Evolutionary conservation across 2,113 vertebrate species (phyloP).

Genomic region (Etia nguti): DNA sequence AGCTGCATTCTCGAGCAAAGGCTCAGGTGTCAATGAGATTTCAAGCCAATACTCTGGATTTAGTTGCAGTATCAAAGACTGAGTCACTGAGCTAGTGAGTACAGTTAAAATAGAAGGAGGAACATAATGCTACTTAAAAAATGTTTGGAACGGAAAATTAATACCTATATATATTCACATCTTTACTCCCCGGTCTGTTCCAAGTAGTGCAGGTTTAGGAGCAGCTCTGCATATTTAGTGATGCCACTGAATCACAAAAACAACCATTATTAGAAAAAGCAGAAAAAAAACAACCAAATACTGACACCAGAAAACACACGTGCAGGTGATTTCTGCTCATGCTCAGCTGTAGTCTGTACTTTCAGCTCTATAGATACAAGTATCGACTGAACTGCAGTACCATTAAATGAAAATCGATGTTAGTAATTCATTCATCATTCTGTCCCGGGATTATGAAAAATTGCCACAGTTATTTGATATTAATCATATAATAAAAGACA

Average conservation of each 20-base stretch:
- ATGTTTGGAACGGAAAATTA: neutral
- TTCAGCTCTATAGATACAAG: slow-evolving; percentile 6
- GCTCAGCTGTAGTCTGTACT: neutral
- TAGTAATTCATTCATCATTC: neutral
- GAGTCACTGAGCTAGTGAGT: neutral
- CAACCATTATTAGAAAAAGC: neutral
- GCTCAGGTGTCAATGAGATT: slow-evolving; percentile 28
- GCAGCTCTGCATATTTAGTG: neutral
- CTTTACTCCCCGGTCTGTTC: neutral
- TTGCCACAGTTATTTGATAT: neutral
- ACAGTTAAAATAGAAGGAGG: neutral
- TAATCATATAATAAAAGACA: neutral
- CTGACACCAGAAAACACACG: neutral
- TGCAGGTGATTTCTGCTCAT: neutral
- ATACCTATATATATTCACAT: neutral
- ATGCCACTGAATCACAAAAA: neutral
- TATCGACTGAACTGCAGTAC: slow-evolving; percentile 9
- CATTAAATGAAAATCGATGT: neutral
- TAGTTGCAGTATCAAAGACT: neutral
- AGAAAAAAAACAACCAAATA: neutral
- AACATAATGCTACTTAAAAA: neutral
- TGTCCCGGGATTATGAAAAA: slow-evolving; percentile 5
- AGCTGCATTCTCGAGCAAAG: neutral
- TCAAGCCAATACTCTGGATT: neutral
- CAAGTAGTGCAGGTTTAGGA: neutral